Conservation (phyloP, 2,888 invertebrate genomes). For the Oegoconia quadripuncta region DNA sequence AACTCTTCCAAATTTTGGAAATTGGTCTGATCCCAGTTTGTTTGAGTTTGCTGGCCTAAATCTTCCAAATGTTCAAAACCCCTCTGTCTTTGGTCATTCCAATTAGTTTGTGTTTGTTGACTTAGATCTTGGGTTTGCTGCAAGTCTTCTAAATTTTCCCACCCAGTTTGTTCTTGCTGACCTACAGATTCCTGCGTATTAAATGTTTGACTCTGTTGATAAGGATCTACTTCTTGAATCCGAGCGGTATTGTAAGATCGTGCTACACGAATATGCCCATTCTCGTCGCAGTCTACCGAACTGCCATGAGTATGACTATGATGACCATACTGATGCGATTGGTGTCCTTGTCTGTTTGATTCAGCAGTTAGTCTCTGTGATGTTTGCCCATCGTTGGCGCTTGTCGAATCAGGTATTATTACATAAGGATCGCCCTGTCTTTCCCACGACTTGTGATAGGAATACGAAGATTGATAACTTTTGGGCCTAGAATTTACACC, state of each 20-base stretch:
- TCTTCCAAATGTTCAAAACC: slow-evolving; percentile 23
- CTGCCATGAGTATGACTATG: slow-evolving; percentile 30
- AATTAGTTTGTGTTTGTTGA: slow-evolving; percentile 33
- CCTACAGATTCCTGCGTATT: slow-evolving; percentile 24
- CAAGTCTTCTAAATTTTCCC: slow-evolving; percentile 29
- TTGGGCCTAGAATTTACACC: slow-evolving; percentile 50
- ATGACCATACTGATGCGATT: slow-evolving; percentile 42
- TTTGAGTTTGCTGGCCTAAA: slow-evolving; percentile 32
- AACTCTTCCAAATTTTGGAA: slow-evolving; percentile 24
- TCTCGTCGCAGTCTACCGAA: slow-evolving; percentile 34
- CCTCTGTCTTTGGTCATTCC: slow-evolving; percentile 30
- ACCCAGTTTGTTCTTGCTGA: slow-evolving; percentile 27
- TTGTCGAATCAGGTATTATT: slow-evolving; percentile 52
- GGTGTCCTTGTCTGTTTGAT: slow-evolving; percentile 36
- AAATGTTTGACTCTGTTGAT: slow-evolving; percentile 24
- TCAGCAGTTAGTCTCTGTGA: slow-evolving; percentile 46
- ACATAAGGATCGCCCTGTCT: slow-evolving; percentile 72
- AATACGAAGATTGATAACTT: slow-evolving; percentile 70
- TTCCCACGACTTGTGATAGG: slow-evolving; percentile 75
- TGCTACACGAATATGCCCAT: slow-evolving; percentile 47
- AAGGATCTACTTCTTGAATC: neutral
- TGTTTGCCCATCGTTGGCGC: slow-evolving; percentile 32
- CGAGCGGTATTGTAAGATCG: slow-evolving; percentile 42
- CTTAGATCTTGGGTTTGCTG: slow-evolving; percentile 30
- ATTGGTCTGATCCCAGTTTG: slow-evolving; percentile 21